Evolutionary conservation across 2,888 invertebrate species (phyloP).

Genomic region (Thumatha senex): DNA sequence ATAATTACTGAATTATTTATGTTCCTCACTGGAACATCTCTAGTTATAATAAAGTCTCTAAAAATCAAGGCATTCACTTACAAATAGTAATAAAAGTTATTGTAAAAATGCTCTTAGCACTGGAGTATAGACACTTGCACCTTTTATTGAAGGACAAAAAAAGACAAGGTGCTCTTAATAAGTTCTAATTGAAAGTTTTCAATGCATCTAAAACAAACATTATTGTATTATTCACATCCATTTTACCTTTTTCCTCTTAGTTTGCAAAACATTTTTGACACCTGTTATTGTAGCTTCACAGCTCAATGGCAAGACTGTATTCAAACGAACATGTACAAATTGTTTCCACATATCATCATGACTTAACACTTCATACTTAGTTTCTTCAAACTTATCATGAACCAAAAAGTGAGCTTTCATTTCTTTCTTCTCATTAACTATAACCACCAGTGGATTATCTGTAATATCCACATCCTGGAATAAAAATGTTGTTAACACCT

Average conservation of each 20-base stretch:
- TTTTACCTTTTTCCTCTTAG: conserved; percentile 85
- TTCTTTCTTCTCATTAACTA: conserved; percentile 77
- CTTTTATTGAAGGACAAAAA: too few species aligned
- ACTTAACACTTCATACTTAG: conserved; percentile 85
- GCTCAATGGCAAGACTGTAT: conserved; percentile 85
- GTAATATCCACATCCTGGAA: conserved; percentile 89
- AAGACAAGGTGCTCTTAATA: too few species aligned
- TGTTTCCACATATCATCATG: conserved; percentile 86
- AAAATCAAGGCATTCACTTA: too few species aligned
- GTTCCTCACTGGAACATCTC: too few species aligned
- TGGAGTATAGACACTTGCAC: too few species aligned
- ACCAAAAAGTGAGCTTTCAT: conserved; percentile 87
- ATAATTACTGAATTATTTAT: too few species aligned
- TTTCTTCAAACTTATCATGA: conserved; percentile 88
- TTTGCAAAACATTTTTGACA: conserved; percentile 85
- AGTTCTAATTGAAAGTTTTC: too few species aligned
- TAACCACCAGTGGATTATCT: conserved; percentile 89
- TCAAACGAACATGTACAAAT: conserved; percentile 87
- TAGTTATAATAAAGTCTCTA: too few species aligned
- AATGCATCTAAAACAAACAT: too few species aligned
- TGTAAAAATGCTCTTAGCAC: too few species aligned
- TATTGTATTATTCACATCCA: too few species aligned
- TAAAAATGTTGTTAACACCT: not conserved
- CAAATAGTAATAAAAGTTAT: too few species aligned
- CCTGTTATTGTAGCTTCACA: conserved; percentile 83